These are phyloP conservation scores for Phylloscopus trochilus DNA, from an alignment of 2,113 vertebrate genomes.

Conservation along the genomic window DNA sequence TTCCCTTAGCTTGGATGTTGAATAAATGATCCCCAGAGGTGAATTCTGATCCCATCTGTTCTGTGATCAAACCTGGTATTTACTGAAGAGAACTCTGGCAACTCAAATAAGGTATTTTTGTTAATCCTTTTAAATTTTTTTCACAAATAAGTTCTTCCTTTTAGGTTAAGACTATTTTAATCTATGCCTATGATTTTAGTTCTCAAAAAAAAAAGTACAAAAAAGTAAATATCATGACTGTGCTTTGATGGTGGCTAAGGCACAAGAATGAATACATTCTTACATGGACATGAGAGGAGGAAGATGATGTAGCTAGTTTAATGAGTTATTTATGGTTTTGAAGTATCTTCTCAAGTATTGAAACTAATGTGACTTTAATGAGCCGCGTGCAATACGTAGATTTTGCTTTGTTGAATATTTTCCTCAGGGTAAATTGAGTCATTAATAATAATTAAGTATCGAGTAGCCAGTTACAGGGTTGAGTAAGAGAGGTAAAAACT, in stretches of 20 bases:
- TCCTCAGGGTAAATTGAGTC: neutral
- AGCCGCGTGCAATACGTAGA: neutral
- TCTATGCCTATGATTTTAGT: neutral
- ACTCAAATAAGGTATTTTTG: neutral
- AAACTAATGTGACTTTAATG: slow-evolving; percentile 21
- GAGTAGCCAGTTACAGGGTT: slow-evolving; percentile 26
- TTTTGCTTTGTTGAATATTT: slow-evolving; percentile 2
- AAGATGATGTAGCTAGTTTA: neutral
- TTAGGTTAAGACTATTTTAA: neutral
- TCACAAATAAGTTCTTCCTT: neutral
- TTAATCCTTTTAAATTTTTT: neutral
- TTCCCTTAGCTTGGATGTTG: neutral
- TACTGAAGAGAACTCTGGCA: neutral
- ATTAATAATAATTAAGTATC: slow-evolving; percentile 50
- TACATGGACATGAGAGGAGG: neutral
- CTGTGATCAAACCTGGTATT: neutral
- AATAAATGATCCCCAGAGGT: neutral
- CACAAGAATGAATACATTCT: neutral
- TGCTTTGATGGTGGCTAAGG: neutral
- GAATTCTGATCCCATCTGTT: fast-evolving
- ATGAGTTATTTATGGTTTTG: slow-evolving; percentile 11
- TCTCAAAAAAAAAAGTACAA: neutral
- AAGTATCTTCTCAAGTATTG: slow-evolving; percentile 10
- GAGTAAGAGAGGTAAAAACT: neutral
- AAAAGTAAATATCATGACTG: neutral